Conservation (phyloP, 2,888 invertebrate species). For the Chloroclystis v-ata region DNA sequence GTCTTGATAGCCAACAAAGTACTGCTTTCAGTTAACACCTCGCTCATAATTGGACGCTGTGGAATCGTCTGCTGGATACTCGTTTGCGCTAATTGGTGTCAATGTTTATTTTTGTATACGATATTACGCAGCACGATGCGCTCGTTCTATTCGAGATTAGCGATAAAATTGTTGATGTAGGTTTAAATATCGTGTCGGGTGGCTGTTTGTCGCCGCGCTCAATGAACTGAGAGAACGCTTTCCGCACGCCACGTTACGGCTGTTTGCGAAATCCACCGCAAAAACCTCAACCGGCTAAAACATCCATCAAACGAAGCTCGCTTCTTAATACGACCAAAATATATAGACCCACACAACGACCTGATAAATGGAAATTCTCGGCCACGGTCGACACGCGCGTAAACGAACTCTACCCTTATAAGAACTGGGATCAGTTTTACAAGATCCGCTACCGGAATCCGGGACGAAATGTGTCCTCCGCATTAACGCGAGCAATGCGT, state of each 20-base stretch:
- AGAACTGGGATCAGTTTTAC: slow-evolving; percentile 47
- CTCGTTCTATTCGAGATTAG: slow-evolving; percentile 43
- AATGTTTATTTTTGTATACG: slow-evolving; percentile 52
- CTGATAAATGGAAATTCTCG: slow-evolving; percentile 58
- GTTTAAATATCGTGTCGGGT: slow-evolving; percentile 19
- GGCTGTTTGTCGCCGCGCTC: slow-evolving; percentile 25
- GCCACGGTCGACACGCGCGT: slow-evolving; percentile 27
- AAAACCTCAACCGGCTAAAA: slow-evolving; percentile 56
- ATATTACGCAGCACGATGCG: slow-evolving; percentile 35
- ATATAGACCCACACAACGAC: slow-evolving; percentile 57
- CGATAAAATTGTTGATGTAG: slow-evolving; percentile 30
- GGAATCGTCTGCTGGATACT: slow-evolving; percentile 38
- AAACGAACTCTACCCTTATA: slow-evolving; percentile 44
- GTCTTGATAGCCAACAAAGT: slow-evolving; percentile 43
- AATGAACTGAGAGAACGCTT: slow-evolving; percentile 41
- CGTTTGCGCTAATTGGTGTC: slow-evolving; percentile 53
- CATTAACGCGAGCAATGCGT: slow-evolving; percentile 52
- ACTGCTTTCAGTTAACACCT: slow-evolving; percentile 34
- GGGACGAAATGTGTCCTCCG: slow-evolving; percentile 55
- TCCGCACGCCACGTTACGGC: slow-evolving; percentile 34
- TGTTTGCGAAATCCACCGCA: slow-evolving; percentile 51
- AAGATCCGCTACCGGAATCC: slow-evolving; percentile 21
- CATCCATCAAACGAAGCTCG: slow-evolving; percentile 64
- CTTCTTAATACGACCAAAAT: slow-evolving; percentile 65
- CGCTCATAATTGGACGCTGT: slow-evolving; percentile 31